Base-by-base conservation (phyloP, 2,888 invertebrate species). In the Lasioglossum villosulum region DNA sequence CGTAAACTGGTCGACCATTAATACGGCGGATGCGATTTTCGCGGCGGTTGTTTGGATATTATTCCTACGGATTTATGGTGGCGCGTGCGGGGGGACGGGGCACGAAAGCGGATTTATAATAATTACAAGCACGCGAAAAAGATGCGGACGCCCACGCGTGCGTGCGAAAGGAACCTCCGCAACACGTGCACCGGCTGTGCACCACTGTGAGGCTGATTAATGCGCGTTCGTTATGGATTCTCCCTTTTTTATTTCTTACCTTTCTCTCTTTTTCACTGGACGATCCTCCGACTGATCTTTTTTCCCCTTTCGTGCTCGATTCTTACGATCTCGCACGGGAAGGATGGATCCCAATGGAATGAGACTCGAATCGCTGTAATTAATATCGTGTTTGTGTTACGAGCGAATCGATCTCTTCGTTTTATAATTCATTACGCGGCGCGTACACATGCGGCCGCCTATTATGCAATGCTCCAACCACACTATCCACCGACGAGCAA, bases 181-280 rank as follows among this genome's bases (percentile, higher is more conserved):
- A 83, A 75, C 89, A 80, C 81, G 82, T 79, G 86, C 82, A 59
- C 48, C 75, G 34, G 14, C 68, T 48, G 56, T 78, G 73, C 81
- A 75, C 80, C 84, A 87, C 81, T 71, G 75, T 73, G 83, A 75
- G 83, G 59, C 52, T 78, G 87, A 90, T 90, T 90, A 90, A 87
- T 90, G 82, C 34, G 56, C 84, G 78, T 88, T 87, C 84, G 80
- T 90, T 87, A 82, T 39, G 68, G 79, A 88, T 87, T 78, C 66
- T 78, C 45, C 42, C 19, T 27, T 42, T 71, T 27, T 42, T n/a
- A 14, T 27, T 42, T 39, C n/a, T 37, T 66, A 8, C 19, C 52
- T 27, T 27, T 30, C 59, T 42, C 27, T 27, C 39, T 71, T 42
- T 45, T 10, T 45, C 59, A 8, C 23, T 16, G 27, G 70, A 59